Base-by-base conservation (phyloP, 2,888 invertebrate genomes). In the Dryobota labecula region DNA sequence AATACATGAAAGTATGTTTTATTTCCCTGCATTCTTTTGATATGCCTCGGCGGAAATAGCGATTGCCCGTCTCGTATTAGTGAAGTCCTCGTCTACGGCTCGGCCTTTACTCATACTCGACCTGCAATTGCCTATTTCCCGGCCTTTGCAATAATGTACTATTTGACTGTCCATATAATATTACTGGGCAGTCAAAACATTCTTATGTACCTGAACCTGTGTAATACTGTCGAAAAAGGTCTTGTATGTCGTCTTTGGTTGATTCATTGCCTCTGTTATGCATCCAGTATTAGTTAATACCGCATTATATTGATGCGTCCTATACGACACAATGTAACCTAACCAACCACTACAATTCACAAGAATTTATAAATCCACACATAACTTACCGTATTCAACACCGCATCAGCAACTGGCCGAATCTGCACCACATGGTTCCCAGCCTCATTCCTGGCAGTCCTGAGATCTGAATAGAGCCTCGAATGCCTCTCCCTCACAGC, bases 401-500 rank as follows among this genome's bases (percentile, higher is more conserved):
- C 77, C 0, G 94, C 94, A n/a, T 94, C 93, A 0, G 96, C 96
- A 2, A 96, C 86, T 0, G 92, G 92, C 9, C 91, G 73, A 1
- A 95, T 86, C 47, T 87, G 88, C n/a, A 96, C 94, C 0, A 94
- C 78, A 41, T 92, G 91, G 47, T 87, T 81, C 15, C 68, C 83
- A 1, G 89, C 86, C 2, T 86, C 90, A 4, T 58, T 80, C 54
- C 94, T 64, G 58, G 92, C 86, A 4, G 88, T 86, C 5, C 92
- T 67, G 58, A 96, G 90, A 5, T 94, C 94, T 0, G 89, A 70
- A 78, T 94, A 94, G n/a, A 96, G 87, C 24, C 86, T 70, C n/a
- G 86, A 86, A 78, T 96, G 96, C 0, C 93, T 67, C 77, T 95
- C 95, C 11, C 98, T 93, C 94, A 99, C 97, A 75, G 98, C 97